Evolutionary conservation across 1,140 invertebrate species (phyloP), one percentile per base, ranked within the genome.

Genomic region (Drosophila hydei): DNA sequence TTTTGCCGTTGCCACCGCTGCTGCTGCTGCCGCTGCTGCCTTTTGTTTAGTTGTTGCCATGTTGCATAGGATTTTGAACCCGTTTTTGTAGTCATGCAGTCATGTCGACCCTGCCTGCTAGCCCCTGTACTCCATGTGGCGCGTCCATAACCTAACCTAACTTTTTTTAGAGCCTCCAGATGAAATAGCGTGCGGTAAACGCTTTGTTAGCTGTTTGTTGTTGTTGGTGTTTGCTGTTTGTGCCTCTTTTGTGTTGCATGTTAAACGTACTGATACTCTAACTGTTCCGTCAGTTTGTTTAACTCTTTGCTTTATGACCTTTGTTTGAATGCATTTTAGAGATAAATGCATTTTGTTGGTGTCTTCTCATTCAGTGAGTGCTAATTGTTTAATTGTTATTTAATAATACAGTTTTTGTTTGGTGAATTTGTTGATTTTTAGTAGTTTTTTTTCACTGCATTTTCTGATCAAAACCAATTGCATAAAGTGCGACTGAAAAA

Each of bases 61-160:
- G 84, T 89, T 84, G 79, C 79, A 89, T 89, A 89, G 85, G 85
- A 89, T 89, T 89, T 89, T 89, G 85, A 89, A 89, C 85, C 77
- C 85, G 87, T 89, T 79, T 88, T 84, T 75, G 72, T 72, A 54
- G 56, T 62, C 69, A 72, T 75, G 72, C 67, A 54, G 56, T 62
- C 69, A 72, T 72, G 69, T 33, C 51, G 33, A 62, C 50, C 40
- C 43, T 36, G 19, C 21, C 18, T 7, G 7, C 6, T 30, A 16
- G 18, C 50, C 16, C 45, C 40, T 63, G 42, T 42, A 36, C 42
- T 64, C 70, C 72, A 67, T 81, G 79, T 81, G 83, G 75, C 75
- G 79, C 79, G 79, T 88, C 85, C 85, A 89, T 89, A 89, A 90
- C 85, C 85, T 89, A 89, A 80, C 85, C 85, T 75, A 89, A 89